Evolutionary conservation across 92 coral and sea anemone genomes (phyloP).

Genomic region (Bergia puertoricense): DNA sequence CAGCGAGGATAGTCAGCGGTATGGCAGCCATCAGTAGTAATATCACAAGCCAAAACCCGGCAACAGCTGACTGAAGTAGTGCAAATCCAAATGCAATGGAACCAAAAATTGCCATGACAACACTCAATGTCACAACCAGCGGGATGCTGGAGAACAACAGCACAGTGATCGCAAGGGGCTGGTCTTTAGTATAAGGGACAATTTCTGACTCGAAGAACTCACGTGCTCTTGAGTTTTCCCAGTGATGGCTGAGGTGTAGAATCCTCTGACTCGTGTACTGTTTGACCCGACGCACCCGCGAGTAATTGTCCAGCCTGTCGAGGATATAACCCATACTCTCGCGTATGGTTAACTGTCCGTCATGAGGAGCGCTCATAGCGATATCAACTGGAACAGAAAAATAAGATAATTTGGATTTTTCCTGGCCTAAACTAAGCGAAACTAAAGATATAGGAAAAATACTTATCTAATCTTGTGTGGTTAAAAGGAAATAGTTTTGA

Average conservation of each 20-base stretch:
- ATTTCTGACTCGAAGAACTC: constrained; percentile 17
- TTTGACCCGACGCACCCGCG: constrained; percentile 10
- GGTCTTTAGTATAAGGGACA: constrained; percentile 21
- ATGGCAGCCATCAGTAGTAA: constrained; percentile 15
- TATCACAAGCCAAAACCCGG: constrained; percentile 17
- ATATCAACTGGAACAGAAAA: too few relatives aligned
- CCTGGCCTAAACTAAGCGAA: too few relatives aligned
- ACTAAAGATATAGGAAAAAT: too few relatives aligned
- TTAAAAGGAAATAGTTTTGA: too few relatives aligned
- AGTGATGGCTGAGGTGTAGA: not conserved
- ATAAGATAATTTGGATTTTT: too few relatives aligned
- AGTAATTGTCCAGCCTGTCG: not conserved
- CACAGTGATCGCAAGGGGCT: constrained; percentile 18
- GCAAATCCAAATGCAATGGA: constrained; percentile 18
- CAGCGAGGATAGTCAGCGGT: constrained; percentile 23
- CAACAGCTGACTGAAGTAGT: constrained; percentile 26
- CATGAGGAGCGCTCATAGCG: too few relatives aligned
- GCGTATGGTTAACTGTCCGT: too few relatives aligned
- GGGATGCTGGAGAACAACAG: constrained; percentile 12
- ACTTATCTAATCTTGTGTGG: too few relatives aligned
- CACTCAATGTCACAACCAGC: not conserved
- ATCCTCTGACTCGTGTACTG: constrained; percentile 25
- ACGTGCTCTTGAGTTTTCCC: constrained; percentile 32
- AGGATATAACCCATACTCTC: constrained; percentile 5
- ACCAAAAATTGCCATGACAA: not conserved